A percentile compares a stretch with the other conserved stretches of the same genome.
Evolutionary conservation across 2,888 invertebrate species (phyloP).

Genomic region (Cremastinae sp.): DNA sequence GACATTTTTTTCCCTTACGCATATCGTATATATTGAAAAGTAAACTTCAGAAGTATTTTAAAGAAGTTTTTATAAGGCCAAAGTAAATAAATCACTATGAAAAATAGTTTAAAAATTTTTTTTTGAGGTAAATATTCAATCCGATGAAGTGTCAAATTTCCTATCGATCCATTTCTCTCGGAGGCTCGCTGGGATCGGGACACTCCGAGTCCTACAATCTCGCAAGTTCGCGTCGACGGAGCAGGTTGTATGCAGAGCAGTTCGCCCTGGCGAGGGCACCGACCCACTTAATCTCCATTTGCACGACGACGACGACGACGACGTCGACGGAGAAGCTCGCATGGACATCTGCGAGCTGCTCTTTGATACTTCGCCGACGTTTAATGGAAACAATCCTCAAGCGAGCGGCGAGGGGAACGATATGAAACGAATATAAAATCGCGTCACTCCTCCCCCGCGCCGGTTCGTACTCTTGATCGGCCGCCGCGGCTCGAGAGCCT

Average conservation of each 20-base stretch:
- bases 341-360: constrained; percentile 62
- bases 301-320: constrained; percentile 62
- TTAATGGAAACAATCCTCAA: constrained; percentile 72
- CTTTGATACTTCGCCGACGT: constrained; percentile 73
- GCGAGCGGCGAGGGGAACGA: constrained; percentile 31
- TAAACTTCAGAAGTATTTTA: too few species aligned
- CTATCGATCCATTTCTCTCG: too few species aligned
- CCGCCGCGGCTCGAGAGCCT: background rate
- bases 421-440: constrained; percentile 36
- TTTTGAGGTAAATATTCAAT: too few species aligned
- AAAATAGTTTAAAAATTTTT: too few species aligned
- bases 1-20: too few species aligned
- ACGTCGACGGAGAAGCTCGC: constrained; percentile 57
- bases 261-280: constrained; percentile 59
- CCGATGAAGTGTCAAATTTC: too few species aligned
- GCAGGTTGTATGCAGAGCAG: constrained; percentile 51
- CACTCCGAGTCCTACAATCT: background rate
- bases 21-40: too few species aligned
- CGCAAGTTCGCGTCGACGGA: constrained; percentile 5
- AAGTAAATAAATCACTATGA: too few species aligned
- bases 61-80: too few species aligned
- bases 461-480: too few species aligned
- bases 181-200: background rate
- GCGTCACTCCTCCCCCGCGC: background rate
- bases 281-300: constrained; percentile 71